Base-by-base conservation (phyloP, 2,113 vertebrate genomes). In the Nothobranchius furzeri region DNA sequence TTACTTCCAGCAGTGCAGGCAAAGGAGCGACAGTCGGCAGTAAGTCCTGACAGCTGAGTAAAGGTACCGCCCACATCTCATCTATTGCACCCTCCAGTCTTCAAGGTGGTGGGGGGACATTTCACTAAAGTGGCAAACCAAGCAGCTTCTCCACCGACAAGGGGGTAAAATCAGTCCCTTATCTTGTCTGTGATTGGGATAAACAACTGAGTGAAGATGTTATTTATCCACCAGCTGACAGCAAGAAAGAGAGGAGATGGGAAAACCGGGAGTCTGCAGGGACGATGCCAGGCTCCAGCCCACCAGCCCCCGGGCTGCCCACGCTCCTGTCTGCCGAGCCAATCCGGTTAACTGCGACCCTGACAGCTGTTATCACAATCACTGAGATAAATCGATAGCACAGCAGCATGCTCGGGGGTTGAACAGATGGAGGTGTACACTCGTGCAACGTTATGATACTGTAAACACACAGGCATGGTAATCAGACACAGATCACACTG, bases 361-460 rank as follows among this genome's bases (percentile, higher is more conserved):
- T 4, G 48, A 73, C 85, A 90, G 81, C 85, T 87, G 85, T 84
- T 87, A 76, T 59, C 67, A 40, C 37, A 40, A 40, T 40, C 7
- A 40, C 37, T 8, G 37, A 40, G 37, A 40, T 40, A 40, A 40
- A 40, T 40, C 37, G 6, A 40, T 40, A 40, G 37, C 37, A 40
- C 37, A 40, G 37, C 37, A 40, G 37, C 37, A 60, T 56, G 56
- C 36, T 6, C 1, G 11, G 0, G 49, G 61, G 46, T 58, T 24
- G 48, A 50, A 65, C 80, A 81, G 73, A 87, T 60, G 68, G 64
- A 80, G 50, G 13, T 25, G 6, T 37, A 78, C 57, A 61, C 70
- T 47, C 30, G 7, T 1, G 52, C 68, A 48, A 24, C n/a, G 17
- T 40, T 40, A 7, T 40, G 37, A 40, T 40, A 40, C 37, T 40